A percentile compares a stretch with the other conserved stretches of the same genome.
phyloP scores from a whole-genome alignment of 2,797 vertebrate species.

The Sus cebifrons region DNA sequence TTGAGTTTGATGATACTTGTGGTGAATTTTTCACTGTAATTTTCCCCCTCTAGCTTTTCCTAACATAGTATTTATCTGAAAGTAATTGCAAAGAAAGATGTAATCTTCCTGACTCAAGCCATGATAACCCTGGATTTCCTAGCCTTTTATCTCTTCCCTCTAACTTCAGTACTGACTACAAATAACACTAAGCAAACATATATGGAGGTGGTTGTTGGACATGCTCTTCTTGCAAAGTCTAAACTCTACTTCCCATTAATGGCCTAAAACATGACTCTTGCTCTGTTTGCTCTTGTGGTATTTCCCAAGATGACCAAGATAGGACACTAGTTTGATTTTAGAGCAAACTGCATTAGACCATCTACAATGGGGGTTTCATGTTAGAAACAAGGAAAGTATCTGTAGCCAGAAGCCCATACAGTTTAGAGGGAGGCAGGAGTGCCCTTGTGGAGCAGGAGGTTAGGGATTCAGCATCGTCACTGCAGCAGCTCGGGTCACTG shows the following conservation, averaged over 20 bases:
- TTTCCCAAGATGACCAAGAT: background rate
- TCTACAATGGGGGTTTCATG: constrained; percentile 2
- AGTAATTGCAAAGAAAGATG: constrained; percentile 22
- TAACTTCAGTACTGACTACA: background rate
- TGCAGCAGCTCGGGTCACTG: too few relatives aligned
- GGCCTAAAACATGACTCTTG: background rate
- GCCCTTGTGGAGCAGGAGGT: too few relatives aligned
- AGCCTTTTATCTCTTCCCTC: background rate
- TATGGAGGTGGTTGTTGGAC: background rate
- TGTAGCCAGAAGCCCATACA: background rate
- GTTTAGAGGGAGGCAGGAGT: constrained; percentile 3
- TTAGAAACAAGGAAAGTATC: constrained; percentile 18
- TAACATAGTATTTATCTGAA: constrained; percentile 37
- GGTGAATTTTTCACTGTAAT: constrained; percentile 64
- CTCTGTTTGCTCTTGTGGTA: background rate
- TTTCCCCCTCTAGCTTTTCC: constrained; percentile 38
- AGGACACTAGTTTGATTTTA: constrained; percentile 4
- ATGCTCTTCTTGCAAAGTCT: background rate
- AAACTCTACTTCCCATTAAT: background rate
- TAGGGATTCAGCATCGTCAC: too few relatives aligned
- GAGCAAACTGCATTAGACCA: background rate
- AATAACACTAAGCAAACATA: background rate
- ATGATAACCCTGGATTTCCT: background rate
- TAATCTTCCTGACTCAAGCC: background rate
- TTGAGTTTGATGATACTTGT: constrained; percentile 37